phyloP scores from a whole-genome alignment of 1,140 invertebrate species.

The Drosophila ercepeae region DNA sequence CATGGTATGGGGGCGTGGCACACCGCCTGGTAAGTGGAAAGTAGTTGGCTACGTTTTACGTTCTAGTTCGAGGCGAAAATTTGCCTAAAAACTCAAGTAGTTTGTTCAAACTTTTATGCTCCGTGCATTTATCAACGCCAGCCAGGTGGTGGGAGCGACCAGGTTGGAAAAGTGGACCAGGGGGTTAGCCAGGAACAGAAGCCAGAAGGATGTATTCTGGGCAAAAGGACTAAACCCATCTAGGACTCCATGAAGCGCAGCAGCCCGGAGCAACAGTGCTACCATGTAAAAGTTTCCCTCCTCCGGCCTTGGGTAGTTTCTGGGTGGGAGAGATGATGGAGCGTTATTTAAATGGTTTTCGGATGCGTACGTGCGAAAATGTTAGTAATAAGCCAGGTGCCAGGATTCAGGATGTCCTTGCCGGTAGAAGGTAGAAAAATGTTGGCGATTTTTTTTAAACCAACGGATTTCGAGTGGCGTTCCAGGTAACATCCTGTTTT shows the following conservation, averaged over 20 bases:
- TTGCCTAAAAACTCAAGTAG: slow-evolving; percentile 80
- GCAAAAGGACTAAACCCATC: slow-evolving; percentile 24
- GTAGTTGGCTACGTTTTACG: slow-evolving; percentile 70
- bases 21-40: slow-evolving; percentile 74
- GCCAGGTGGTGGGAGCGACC: slow-evolving; percentile 7
- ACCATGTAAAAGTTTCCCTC: slow-evolving; percentile 62
- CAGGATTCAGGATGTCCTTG: background rate
- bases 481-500: too few species aligned
- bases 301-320: background rate
- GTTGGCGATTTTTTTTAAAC: slow-evolving; percentile 41
- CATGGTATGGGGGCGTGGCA: slow-evolving; percentile 48
- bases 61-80: slow-evolving; percentile 73
- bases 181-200: slow-evolving; percentile 10
- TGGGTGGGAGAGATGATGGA: slow-evolving; percentile 59
- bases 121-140: slow-evolving; percentile 75
- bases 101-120: slow-evolving; percentile 74
- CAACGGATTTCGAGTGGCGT: background rate
- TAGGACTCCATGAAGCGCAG: slow-evolving; percentile 34
- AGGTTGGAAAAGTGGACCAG: too few species aligned
- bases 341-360: slow-evolving; percentile 79
- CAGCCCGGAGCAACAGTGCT: slow-evolving; percentile 29
- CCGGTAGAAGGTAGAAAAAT: slow-evolving; percentile 7
- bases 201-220: background rate
- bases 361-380: slow-evolving; percentile 76
- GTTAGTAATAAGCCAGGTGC: slow-evolving; percentile 55